Evolutionary conservation across 2,113 vertebrate species (phyloP), one percentile per base, ranked within the genome.

Genomic region (Macroglossus sobrinus): DNA sequence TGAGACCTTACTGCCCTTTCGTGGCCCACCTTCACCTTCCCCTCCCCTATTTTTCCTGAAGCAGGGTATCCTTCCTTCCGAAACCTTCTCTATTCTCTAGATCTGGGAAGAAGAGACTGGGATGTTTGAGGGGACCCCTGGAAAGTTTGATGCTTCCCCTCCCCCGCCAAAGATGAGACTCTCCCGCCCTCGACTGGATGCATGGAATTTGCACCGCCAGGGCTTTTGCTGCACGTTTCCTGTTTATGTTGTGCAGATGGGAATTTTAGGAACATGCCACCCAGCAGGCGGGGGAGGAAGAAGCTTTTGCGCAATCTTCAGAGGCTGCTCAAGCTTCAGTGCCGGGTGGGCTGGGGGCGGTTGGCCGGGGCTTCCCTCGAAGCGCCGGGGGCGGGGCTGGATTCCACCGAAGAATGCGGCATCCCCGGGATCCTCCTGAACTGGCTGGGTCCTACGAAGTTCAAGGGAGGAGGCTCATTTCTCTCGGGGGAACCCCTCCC

Each of bases 141-240:
- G 33, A 78, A 95, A 98, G 79, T 96, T 91, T 74, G 80, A 38
- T 40, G 57, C 43, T 35, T 93, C 71, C 50, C 30, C 30, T 53
- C 43, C 28, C 11, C 53, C n/a, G n/a, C 69, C 47, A 14, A 50
- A 63, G 84, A 72, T 7, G 26, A 96, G 80, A 90, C 92, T 93
- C 97, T 94, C 93, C 97, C 92, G 96, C 97, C 96, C 92, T 96
- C 75, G 21, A 24, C 84, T 96, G 92, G 59, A 81, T 87, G 88
- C 92, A 38, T 94, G 95, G 97, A 98, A 97, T 97, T 93, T 96
- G 97, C 97, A 96, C 80, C 76, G 97, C 96, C 90, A 95, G 97
- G 96, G 80, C 88, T 98, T 98, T 95, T 95, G 94, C 94, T 69
- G 92, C 96, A 95, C 84, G 95, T 97, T 98, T 98, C 97, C 97